A percentile compares a stretch with the other conserved stretches of the same genome.
These are phyloP conservation scores for Glyphotaelius pellucidus DNA, from an alignment of 2,888 invertebrate genomes.

Conservation along the genomic window DNA sequence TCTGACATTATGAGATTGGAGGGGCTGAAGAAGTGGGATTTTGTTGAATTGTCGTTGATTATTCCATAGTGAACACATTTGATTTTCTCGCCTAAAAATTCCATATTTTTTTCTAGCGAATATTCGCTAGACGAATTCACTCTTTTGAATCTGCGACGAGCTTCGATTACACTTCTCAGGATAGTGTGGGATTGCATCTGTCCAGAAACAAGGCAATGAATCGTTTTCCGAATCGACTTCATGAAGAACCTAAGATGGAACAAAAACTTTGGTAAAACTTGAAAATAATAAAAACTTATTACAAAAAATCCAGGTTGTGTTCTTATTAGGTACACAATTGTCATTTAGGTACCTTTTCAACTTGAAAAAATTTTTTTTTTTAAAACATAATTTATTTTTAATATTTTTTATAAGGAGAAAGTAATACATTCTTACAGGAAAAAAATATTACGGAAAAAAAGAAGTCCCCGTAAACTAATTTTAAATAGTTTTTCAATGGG, in stretches of 20 bases:
- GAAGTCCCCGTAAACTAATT: too few species aligned
- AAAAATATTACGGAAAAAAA: too few species aligned
- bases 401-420: too few species aligned
- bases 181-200: constrained; percentile 84
- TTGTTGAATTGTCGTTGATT: constrained; percentile 68
- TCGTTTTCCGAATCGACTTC: constrained; percentile 80
- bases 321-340: too few species aligned
- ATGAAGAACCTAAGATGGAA: constrained; percentile 77
- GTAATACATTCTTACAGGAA: too few species aligned
- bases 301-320: too few species aligned
- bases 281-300: not conserved
- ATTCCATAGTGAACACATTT: constrained; percentile 75
- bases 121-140: constrained; percentile 23
- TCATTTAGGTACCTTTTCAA: too few species aligned
- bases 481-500: too few species aligned
- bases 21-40: constrained; percentile 74
- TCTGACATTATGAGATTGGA: constrained; percentile 71
- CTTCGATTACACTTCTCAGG: constrained; percentile 82
- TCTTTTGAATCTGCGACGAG: constrained; percentile 70
- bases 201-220: constrained; percentile 82
- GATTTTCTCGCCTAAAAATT: constrained; percentile 70
- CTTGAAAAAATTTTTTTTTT: too few species aligned
- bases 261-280: not conserved
- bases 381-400: too few species aligned
- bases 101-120: constrained; percentile 70